Base-by-base conservation (phyloP, 2,888 invertebrate species). In the Ormyrus nitidulus region DNA sequence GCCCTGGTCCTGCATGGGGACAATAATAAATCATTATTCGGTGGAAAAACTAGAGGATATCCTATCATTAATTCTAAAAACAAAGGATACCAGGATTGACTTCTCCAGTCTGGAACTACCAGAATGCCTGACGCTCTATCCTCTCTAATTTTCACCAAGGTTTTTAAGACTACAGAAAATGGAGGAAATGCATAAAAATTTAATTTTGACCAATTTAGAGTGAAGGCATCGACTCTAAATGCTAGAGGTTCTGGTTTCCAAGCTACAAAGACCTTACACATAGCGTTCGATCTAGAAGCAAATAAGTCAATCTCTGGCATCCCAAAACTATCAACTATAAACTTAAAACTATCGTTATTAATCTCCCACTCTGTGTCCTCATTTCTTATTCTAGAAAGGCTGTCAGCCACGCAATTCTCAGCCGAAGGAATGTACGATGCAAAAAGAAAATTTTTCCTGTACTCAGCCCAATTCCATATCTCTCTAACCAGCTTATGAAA, bases 151-250 rank as follows among this genome's bases (percentile, higher is more conserved):
- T 83, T 81, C n/a, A 61, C 54, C 9, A 81, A 70, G 1, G 54
- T 54, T 69, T 75, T 80, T 9, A 68, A 48, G 34, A 83, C 71
- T 11, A 78, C 51, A 2, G 78, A 34, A 11, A 82, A 82, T 0
- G 80, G 82, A 9, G 80, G 84, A 77, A 85, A 85, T 2, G 84
- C 84, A 13, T 85, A 84, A 77, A 84, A 83, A 5, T 70, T 59
- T 19, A 82, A 69, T n/a, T 82, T 53, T 6, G 65, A 74, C 83
- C 83, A 84, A 6, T 66, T 81, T 3, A 83, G n/a, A 0, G 84
- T 85, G 48, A 85, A 84, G 8, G 84, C 84, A 59, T 85, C 82
- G 2, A 84, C 76, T 19, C 11, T 34, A 5, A 8, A 46, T 0
- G 84, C 84, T 46, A 82, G 74, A 3, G 82, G 81, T 54, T 85